These are phyloP conservation scores for Mustela nigripes DNA, from an alignment of 2,113 vertebrate species.

Conservation along the genomic window DNA sequence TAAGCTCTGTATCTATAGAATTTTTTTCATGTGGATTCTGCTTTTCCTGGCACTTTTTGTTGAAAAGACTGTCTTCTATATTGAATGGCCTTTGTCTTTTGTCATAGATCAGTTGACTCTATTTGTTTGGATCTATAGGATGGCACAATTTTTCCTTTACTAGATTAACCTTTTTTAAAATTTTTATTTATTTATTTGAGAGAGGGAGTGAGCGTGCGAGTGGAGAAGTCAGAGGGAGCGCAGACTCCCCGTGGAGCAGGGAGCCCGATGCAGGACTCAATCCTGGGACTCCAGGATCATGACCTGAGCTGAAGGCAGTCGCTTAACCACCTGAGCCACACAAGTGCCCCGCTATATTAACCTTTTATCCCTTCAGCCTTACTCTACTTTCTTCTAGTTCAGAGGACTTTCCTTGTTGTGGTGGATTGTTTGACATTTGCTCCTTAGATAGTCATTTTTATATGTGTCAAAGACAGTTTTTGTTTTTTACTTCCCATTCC, in stretches of 20 bases:
- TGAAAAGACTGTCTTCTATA: background rate
- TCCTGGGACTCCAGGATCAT: too few species aligned
- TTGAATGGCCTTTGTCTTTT: background rate
- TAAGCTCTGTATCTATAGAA: background rate
- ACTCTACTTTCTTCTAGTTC: background rate
- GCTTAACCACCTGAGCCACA: too few species aligned
- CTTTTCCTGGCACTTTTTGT: background rate
- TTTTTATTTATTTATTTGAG: too few species aligned
- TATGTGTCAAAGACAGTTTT: background rate
- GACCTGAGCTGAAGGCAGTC: too few species aligned
- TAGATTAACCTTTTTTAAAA: background rate
- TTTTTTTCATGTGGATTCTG: background rate
- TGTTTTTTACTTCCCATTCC: background rate
- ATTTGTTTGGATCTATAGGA: background rate
- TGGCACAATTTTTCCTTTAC: background rate
- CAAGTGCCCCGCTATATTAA: too few species aligned
- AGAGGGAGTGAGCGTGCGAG: too few species aligned
- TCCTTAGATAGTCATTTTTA: background rate
- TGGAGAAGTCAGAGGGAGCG: too few species aligned
- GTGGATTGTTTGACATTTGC: background rate
- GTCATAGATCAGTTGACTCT: background rate
- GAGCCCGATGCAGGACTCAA: accelerated
- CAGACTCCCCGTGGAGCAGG: too few species aligned
- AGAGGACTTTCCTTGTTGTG: conserved; percentile 1
- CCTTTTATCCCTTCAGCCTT: background rate